Conservation (phyloP, 2,888 invertebrate genomes). For the Sinopyrophorus schimmeli region DNA sequence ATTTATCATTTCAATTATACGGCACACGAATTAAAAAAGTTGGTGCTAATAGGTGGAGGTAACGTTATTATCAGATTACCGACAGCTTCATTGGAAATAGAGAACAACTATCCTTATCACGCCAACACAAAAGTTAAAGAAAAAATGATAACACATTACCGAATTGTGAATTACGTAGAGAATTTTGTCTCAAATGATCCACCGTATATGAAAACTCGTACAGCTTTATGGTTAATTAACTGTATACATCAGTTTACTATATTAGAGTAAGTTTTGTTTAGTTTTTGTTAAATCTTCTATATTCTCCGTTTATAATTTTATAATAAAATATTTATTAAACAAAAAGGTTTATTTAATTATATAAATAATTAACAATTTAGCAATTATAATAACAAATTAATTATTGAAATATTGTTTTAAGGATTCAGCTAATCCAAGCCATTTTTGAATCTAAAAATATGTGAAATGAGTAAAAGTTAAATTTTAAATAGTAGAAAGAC, state of each 20-base stretch:
- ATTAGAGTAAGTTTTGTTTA: no score
- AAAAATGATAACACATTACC: constrained; percentile 41
- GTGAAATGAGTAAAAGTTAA: constrained; percentile 40
- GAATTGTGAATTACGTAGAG: constrained; percentile 43
- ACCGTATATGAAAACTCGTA: constrained; percentile 44
- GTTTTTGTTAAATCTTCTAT: no score
- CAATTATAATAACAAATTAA: constrained; percentile 1
- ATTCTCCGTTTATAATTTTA: no score
- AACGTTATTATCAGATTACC: constrained; percentile 42
- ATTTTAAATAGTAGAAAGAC: constrained; percentile 38
- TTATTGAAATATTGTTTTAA: constrained; percentile 20
- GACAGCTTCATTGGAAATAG: constrained; percentile 34
- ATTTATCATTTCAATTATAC: constrained; percentile 37
- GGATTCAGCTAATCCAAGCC: constrained; percentile 29
- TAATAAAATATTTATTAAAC: no score
- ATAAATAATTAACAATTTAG: neutral
- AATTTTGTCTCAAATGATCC: no score
- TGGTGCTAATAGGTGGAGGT: constrained; percentile 44
- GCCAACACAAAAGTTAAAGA: constrained; percentile 11
- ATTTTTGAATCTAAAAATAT: constrained; percentile 30
- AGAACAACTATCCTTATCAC: constrained; percentile 31
- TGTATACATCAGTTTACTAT: constrained; percentile 41
- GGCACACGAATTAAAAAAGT: constrained; percentile 36
- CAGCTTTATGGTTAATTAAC: constrained; percentile 46
- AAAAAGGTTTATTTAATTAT: no score